Conservation (phyloP, 2,888 invertebrate species). For the Merodon equestris region DNA sequence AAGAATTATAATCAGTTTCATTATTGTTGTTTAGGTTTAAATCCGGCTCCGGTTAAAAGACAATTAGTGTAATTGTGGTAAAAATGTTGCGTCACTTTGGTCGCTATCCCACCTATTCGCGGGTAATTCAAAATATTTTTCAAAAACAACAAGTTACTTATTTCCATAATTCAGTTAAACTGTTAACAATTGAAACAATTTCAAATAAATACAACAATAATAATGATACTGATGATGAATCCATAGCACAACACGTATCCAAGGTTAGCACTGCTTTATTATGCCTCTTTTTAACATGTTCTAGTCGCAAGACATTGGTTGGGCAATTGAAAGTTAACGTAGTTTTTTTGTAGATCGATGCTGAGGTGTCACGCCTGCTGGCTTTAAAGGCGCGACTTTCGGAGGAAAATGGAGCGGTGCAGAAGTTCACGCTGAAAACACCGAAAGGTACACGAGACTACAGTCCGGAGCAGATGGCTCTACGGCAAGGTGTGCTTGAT, state of each 20-base stretch:
- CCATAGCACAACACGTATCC: slow-evolving; percentile 74
- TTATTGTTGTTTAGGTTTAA: slow-evolving; percentile 77
- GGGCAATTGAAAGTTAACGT: slow-evolving; percentile 1
- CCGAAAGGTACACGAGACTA: slow-evolving; percentile 97
- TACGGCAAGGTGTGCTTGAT: slow-evolving; percentile 90
- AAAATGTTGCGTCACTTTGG: slow-evolving; percentile 78
- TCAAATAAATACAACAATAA: slow-evolving; percentile 70
- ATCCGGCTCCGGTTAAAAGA: slow-evolving; percentile 68
- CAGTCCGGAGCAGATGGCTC: slow-evolving; percentile 95
- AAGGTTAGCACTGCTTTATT: slow-evolving; percentile 75
- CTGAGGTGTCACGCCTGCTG: slow-evolving; percentile 90
- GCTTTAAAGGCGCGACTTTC: slow-evolving; percentile 87
- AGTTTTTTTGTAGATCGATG: slow-evolving; percentile 84
- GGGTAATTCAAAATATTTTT: slow-evolving; percentile 52
- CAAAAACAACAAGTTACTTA: slow-evolving; percentile 53
- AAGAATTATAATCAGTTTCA: slow-evolving; percentile 75
- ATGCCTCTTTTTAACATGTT: slow-evolving; percentile 44
- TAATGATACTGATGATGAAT: slow-evolving; percentile 73
- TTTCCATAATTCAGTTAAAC: slow-evolving; percentile 50
- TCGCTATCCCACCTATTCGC: slow-evolving; percentile 71
- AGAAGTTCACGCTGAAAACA: slow-evolving; percentile 92
- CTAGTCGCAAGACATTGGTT: no score
- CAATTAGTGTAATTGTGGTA: slow-evolving; percentile 61
- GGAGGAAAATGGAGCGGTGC: slow-evolving; percentile 81
- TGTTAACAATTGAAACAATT: slow-evolving; percentile 48